These are phyloP conservation scores for Acipenser ruthenus DNA, from an alignment of 2,797 vertebrate genomes.

Conservation along the genomic window DNA sequence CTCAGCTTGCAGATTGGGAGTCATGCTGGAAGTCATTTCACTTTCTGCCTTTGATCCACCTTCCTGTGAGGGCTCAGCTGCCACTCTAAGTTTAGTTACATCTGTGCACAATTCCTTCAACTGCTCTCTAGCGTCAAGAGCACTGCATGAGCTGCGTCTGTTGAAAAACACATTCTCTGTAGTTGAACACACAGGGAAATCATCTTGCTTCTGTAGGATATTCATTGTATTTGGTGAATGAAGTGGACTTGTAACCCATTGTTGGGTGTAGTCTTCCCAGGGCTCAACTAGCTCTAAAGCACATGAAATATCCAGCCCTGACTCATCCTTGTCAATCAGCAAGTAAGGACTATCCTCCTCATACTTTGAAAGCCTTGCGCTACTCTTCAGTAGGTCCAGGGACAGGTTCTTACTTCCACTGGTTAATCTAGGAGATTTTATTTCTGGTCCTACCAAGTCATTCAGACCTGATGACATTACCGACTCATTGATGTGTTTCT, in stretches of 20 bases:
- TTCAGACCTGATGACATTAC: neutral
- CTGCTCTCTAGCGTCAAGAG: neutral
- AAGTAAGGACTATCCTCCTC: constrained; percentile 43
- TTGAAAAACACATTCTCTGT: constrained; percentile 21
- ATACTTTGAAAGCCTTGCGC: constrained; percentile 43
- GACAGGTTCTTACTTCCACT: constrained; percentile 26
- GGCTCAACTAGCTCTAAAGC: constrained; percentile 83
- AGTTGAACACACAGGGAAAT: constrained; percentile 27
- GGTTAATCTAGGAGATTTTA: constrained; percentile 19
- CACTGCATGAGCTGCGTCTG: constrained; percentile 5
- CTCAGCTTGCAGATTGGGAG: too few relatives aligned
- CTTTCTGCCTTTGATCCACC: too few relatives aligned
- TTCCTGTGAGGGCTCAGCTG: too few relatives aligned
- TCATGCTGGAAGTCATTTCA: too few relatives aligned
- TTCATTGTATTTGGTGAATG: constrained; percentile 83
- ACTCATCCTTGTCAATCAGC: constrained; percentile 40
- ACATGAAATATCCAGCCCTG: constrained; percentile 45
- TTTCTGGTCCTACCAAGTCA: constrained; percentile 16
- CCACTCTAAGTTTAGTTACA: too few relatives aligned
- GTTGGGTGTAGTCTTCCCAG: constrained; percentile 80
- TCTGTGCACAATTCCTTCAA: constrained; percentile 3
- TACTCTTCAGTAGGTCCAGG: constrained; percentile 26
- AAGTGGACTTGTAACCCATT: constrained; percentile 95
- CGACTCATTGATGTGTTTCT: neutral
- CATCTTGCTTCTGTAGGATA: constrained; percentile 45